These are phyloP conservation scores for Poeciliopsis gracilis DNA, from an alignment of 2,797 vertebrate genomes.

Conservation along the genomic window DNA sequence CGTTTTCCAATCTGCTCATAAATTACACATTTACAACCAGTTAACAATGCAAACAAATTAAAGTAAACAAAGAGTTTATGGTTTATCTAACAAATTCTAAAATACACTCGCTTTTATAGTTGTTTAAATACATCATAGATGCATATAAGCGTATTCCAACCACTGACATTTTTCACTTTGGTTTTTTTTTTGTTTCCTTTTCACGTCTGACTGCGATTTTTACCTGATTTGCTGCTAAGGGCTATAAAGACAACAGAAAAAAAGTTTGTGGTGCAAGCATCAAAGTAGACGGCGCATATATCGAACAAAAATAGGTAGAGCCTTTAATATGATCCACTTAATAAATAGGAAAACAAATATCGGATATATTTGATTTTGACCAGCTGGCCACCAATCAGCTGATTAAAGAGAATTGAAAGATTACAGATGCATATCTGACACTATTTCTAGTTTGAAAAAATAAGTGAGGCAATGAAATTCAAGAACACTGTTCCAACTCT, in stretches of 20 bases:
- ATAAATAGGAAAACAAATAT: not conserved
- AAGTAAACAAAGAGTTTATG: slow-evolving; percentile 3
- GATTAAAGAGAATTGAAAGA: not conserved
- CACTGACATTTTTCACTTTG: not conserved
- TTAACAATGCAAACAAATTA: not conserved
- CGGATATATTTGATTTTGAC: not conserved
- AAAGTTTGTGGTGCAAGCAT: not conserved
- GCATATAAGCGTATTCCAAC: not conserved
- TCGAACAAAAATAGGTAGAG: not conserved
- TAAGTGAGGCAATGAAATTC: not conserved
- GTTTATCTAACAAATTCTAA: not conserved
- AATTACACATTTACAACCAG: slow-evolving; percentile 4
- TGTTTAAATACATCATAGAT: not conserved
- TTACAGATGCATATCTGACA: not conserved
- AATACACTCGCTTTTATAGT: not conserved
- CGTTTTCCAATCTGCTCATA: slow-evolving; percentile 77
- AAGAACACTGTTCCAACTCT: not conserved
- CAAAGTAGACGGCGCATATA: not conserved
- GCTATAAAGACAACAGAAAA: not conserved
- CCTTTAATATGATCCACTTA: not conserved
- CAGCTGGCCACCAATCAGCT: not conserved
- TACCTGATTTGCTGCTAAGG: not conserved
- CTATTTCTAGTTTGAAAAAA: not conserved
- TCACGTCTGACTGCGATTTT: not conserved
- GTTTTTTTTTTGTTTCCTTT: not conserved